Evolutionary conservation across 2,113 vertebrate genomes (phyloP).

Genomic region (Solea senegalensis): DNA sequence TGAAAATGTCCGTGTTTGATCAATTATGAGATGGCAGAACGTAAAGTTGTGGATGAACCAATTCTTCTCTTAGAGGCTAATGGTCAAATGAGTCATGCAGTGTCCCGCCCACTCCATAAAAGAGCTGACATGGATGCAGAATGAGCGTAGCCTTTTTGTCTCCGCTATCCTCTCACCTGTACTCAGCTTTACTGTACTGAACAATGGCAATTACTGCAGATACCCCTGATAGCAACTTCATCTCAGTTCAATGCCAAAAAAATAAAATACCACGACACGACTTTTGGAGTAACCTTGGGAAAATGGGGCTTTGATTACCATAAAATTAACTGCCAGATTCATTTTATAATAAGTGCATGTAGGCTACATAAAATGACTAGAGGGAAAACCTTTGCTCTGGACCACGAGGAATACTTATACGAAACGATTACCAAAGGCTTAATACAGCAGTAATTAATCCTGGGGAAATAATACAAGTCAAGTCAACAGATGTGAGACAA

Average conservation of each 20-base stretch:
- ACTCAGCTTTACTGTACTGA: slow-evolving; percentile 50
- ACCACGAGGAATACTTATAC: slow-evolving; percentile 41
- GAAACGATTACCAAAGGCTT: slow-evolving; percentile 57
- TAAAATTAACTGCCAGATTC: slow-evolving; percentile 75
- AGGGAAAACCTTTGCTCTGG: slow-evolving; percentile 51
- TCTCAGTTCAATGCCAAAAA: slow-evolving; percentile 24
- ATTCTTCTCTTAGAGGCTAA: slow-evolving; percentile 40
- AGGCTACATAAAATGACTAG: slow-evolving; percentile 55
- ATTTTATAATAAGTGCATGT: slow-evolving; percentile 65
- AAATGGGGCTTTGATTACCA: slow-evolving; percentile 68
- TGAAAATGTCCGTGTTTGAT: slow-evolving; percentile 65
- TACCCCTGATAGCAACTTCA: slow-evolving; percentile 52
- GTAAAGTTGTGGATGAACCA: slow-evolving; percentile 35
- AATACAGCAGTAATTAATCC: slow-evolving; percentile 45
- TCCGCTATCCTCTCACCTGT: slow-evolving; percentile 60
- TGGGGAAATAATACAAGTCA: slow-evolving; percentile 11
- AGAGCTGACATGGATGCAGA: slow-evolving; percentile 50
- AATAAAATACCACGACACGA: slow-evolving; percentile 38
- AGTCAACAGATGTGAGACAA: not conserved
- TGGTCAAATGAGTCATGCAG: slow-evolving; percentile 49
- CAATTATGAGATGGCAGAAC: slow-evolving; percentile 68
- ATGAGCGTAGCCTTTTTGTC: slow-evolving; percentile 64
- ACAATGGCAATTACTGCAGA: slow-evolving; percentile 57
- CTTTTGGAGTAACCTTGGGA: slow-evolving; percentile 72
- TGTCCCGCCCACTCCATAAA: slow-evolving; percentile 43